A percentile compares a stretch with the other conserved stretches of the same genome.
Evolutionary conservation across 2,113 vertebrate genomes (phyloP).

Genomic region (Tympanuchus pallidicinctus): DNA sequence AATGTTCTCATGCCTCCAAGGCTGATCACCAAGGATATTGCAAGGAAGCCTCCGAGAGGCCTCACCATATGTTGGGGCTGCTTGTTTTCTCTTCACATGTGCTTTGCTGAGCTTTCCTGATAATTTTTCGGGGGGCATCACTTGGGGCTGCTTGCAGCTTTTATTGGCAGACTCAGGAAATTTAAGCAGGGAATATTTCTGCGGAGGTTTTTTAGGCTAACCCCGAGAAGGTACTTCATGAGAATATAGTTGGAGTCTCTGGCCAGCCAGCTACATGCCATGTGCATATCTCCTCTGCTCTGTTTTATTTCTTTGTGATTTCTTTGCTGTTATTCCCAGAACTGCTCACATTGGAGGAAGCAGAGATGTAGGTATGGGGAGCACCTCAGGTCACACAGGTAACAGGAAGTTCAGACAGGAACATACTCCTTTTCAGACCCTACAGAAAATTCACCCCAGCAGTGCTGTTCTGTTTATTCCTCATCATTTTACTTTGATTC

Average conservation of each 20-base stretch:
- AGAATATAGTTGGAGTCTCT: neutral
- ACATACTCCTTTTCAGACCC: neutral
- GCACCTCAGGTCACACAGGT: neutral
- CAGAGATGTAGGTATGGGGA: neutral
- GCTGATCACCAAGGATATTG: slow-evolving; percentile 38
- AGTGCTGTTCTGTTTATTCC: neutral
- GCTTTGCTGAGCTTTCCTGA: neutral
- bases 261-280: neutral
- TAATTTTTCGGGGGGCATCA: neutral
- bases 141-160: neutral
- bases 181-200: neutral
- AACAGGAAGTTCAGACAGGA: neutral
- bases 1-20: neutral
- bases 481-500: slow-evolving; percentile 18
- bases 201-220: neutral
- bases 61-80: neutral
- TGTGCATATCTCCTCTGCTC: neutral
- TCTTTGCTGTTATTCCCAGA: neutral
- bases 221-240: neutral
- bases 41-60: neutral
- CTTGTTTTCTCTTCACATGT: neutral
- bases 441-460: neutral
- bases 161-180: neutral
- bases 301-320: neutral
- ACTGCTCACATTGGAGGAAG: neutral